phyloP scores from a whole-genome alignment of 2,888 invertebrate species.

The Mongoloraphidia duomilia region DNA sequence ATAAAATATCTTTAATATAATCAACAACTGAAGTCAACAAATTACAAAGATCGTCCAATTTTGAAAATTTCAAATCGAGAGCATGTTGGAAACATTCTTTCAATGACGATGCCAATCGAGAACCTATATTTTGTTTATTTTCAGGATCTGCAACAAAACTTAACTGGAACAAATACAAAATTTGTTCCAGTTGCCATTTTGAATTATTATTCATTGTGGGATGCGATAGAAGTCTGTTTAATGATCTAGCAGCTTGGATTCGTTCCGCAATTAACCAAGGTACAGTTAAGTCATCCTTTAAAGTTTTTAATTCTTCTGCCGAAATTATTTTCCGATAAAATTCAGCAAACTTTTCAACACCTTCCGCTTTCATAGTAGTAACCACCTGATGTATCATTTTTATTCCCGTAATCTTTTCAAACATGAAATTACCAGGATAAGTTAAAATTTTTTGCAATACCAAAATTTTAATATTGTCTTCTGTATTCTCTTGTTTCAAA shows the following conservation, averaged over 20 bases:
- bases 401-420: slow-evolving; percentile 55
- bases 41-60: slow-evolving; percentile 43
- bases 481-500: slow-evolving; percentile 34
- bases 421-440: slow-evolving; percentile 55
- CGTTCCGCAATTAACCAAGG: slow-evolving; percentile 55
- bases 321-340: slow-evolving; percentile 45
- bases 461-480: slow-evolving; percentile 37
- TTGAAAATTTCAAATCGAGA: slow-evolving; percentile 50
- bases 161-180: slow-evolving; percentile 48
- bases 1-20: slow-evolving; percentile 39
- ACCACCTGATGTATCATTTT: slow-evolving; percentile 49
- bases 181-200: slow-evolving; percentile 49
- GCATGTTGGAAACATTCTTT: slow-evolving; percentile 56
- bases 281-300: slow-evolving; percentile 31
- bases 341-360: slow-evolving; percentile 46
- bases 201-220: slow-evolving; percentile 32
- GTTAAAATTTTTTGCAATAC: slow-evolving; percentile 49
- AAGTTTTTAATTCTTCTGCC: slow-evolving; percentile 36
- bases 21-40: slow-evolving; percentile 43
- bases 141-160: slow-evolving; percentile 42
- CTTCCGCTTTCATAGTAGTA: slow-evolving; percentile 40
- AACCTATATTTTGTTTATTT: too few species aligned
- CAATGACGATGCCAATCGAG: slow-evolving; percentile 36
- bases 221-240: slow-evolving; percentile 32
- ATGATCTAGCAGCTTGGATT: slow-evolving; percentile 45